A percentile compares a stretch with the other conserved stretches of the same genome.
Conservation (phyloP, 1,140 invertebrate genomes). For the Saccostrea cuccullata region DNA sequence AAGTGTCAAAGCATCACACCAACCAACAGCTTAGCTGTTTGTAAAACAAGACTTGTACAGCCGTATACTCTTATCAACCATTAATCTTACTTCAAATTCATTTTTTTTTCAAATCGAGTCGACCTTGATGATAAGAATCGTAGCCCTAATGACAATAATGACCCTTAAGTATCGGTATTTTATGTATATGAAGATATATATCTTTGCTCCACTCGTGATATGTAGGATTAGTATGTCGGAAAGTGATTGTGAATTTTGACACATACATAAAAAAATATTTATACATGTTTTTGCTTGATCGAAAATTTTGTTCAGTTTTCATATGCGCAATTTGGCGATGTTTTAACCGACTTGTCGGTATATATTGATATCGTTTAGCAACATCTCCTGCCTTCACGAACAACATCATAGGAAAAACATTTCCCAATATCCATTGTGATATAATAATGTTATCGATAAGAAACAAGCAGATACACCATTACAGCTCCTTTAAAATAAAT, state of each 20-base stretch:
- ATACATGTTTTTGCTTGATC: no score
- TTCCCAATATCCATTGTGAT: background rate
- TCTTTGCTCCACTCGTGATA: background rate
- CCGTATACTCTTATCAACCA: no score
- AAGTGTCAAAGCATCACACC: no score
- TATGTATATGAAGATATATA: background rate
- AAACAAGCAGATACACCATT: background rate
- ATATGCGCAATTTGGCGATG: background rate
- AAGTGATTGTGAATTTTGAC: background rate
- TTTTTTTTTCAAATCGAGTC: background rate
- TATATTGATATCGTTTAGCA: no score
- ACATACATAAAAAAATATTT: background rate
- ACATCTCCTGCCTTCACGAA: background rate
- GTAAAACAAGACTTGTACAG: no score
- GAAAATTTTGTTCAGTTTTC: background rate
- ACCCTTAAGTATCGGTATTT: background rate
- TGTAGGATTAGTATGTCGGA: background rate
- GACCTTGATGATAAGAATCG: background rate
- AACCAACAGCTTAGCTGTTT: no score
- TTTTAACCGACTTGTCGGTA: background rate
- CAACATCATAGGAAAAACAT: background rate
- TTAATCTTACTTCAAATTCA: no score
- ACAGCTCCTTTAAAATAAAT: background rate
- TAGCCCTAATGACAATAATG: background rate
- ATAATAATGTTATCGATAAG: background rate